Base-by-base conservation (phyloP, 2,888 invertebrate genomes). In the Carcina quercana region DNA sequence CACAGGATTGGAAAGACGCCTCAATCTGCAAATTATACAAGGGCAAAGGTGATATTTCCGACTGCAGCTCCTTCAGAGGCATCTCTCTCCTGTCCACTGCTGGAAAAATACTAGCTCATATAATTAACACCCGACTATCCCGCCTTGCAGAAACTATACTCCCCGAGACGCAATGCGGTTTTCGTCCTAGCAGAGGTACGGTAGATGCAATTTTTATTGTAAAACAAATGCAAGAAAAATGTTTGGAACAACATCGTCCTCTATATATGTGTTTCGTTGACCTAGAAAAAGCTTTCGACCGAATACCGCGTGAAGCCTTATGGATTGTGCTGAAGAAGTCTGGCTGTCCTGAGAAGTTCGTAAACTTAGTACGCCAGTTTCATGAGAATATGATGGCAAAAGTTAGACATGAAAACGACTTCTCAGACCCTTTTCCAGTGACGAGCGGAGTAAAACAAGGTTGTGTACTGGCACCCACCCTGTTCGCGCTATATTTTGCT, bases 91-190 rank as follows among this genome's bases (percentile, higher is more conserved):
- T 25, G 2, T 25, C 13, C 2, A n/a, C 10, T 3, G n/a, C 25
- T 12, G 14, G 25, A 6, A 25, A 25, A n/a, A 12, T 25, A 4
- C 10, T 25, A 2, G 14, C 25, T 8, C 7, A n/a, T 2, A 10
- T 25, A 6, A 28, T 39, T 6, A 13, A 35, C 2, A 34, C 34
- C 21, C 37, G 39, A 21, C 32, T 44, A 3, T 24, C 13, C 2
- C 0, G 2, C 0, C 13, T 45, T 0, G 37, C 41, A 2, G 45
- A 43, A 35, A 15, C 17, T 2, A 34, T 43, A 3, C 14, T 46
- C 5, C 45, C 42, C 2, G 40, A 45, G 30, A 42, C 42, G 5
- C 48, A 42, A 26, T 45, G 38, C 39, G 38, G 42, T 7, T 47
- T 45, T 22, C 36, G 40, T 6, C 40, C 40, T 5, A 14, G 35